Percentiles rank a stretch among this genome's conserved stretches.
These are phyloP conservation scores for Conopomorpha cramerella DNA, from an alignment of 1,140 invertebrate species.

Conservation along the genomic window DNA sequence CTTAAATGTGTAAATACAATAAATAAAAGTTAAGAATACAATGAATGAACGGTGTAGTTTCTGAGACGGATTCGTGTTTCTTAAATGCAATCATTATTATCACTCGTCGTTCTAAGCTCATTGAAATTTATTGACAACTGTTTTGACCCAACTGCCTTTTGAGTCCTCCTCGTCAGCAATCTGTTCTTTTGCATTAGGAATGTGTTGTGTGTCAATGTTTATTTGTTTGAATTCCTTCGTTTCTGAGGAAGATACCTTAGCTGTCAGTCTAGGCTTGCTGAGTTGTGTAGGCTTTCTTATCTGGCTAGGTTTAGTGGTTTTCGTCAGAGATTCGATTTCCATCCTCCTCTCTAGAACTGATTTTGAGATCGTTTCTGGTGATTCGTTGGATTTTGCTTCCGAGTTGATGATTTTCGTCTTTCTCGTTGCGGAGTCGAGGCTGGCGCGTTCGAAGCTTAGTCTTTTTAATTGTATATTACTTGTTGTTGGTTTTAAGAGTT, in stretches of 20 bases:
- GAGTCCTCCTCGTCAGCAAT: constrained; percentile 21
- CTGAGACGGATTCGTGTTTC: constrained; percentile 26
- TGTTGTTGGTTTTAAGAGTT: constrained; percentile 9
- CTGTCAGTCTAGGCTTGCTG: no score
- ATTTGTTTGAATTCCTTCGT: no score
- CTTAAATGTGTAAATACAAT: not conserved
- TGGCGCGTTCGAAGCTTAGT: constrained; percentile 50
- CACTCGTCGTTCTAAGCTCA: constrained; percentile 27
- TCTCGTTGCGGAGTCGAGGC: constrained; percentile 47
- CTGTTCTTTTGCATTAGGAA: constrained; percentile 16
- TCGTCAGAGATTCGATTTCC: constrained; percentile 50
- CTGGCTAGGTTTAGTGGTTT: constrained; percentile 24
- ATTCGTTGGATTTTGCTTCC: constrained; percentile 11
- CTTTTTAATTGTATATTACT: constrained; percentile 50
- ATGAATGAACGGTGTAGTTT: constrained; percentile 15
- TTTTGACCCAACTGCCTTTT: constrained; percentile 55
- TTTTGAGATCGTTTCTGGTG: constrained; percentile 33
- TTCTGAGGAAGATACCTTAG: no score
- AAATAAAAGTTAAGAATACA: constrained; percentile 5
- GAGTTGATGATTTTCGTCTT: constrained; percentile 21
- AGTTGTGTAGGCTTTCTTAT: no score
- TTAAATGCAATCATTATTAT: constrained; percentile 27
- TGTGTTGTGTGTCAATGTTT: no score
- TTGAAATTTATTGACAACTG: constrained; percentile 60
- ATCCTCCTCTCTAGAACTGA: constrained; percentile 51